phyloP scores from a whole-genome alignment of 2,888 invertebrate species.

The Caenorhabditis sp. region DNA sequence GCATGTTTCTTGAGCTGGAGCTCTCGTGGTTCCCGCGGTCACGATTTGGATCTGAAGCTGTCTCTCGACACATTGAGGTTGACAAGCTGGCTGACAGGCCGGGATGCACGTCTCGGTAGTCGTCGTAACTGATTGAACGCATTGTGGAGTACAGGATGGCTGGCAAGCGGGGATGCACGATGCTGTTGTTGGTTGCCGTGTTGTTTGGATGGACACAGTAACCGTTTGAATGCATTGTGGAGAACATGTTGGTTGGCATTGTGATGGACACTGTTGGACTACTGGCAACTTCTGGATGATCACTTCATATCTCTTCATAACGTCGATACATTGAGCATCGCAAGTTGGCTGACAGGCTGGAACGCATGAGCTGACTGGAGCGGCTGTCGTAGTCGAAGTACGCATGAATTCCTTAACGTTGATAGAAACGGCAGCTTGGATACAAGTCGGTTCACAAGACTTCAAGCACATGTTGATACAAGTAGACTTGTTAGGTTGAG shows the following conservation, averaged over 20 bases:
- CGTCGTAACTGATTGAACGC: conserved; percentile 48
- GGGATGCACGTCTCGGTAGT: conserved; percentile 54
- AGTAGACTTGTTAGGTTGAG: conserved; percentile 48
- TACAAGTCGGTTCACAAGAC: conserved; percentile 67
- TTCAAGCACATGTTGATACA: conserved; percentile 52
- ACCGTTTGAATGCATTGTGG: conserved; percentile 60
- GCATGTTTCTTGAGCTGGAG: conserved; percentile 44
- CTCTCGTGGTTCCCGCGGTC: conserved; percentile 38
- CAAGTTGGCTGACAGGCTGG: conserved; percentile 66
- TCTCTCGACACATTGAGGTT: conserved; percentile 54
- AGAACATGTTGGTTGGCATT: conserved; percentile 64
- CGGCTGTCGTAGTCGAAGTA: conserved; percentile 48
- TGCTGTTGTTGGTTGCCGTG: conserved; percentile 37
- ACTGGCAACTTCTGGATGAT: conserved; percentile 53
- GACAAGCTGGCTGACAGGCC: conserved; percentile 53
- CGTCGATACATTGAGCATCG: conserved; percentile 65
- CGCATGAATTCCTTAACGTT: conserved; percentile 64
- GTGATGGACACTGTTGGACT: conserved; percentile 58
- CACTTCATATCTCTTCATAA: conserved; percentile 64
- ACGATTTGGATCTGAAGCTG: conserved; percentile 51
- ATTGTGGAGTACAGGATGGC: conserved; percentile 61
- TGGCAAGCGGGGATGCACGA: conserved; percentile 63
- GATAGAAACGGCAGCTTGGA: conserved; percentile 59
- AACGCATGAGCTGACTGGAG: conserved; percentile 40
- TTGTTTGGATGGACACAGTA: conserved; percentile 50